Percentiles rank a stretch among this genome's conserved stretches.
phyloP scores from a whole-genome alignment of 2,888 invertebrate genomes.

The Mallateleia sp. region DNA sequence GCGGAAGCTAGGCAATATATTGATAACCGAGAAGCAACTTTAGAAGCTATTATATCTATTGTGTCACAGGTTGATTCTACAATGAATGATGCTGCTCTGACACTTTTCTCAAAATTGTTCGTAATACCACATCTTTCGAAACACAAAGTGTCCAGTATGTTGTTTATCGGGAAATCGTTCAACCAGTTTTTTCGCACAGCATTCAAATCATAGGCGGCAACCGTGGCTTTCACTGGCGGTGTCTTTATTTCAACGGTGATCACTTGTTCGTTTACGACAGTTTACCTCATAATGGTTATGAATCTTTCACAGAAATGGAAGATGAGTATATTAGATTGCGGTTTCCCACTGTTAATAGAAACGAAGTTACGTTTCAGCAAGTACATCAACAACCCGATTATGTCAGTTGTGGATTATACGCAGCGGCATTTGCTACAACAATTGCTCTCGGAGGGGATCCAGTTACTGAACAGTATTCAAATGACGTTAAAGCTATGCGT shows the following conservation, averaged over 20 bases:
- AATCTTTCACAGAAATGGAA: neutral
- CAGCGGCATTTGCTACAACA: slow-evolving; percentile 69
- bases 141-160: slow-evolving; percentile 1
- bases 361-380: neutral
- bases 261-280: neutral
- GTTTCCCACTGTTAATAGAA: neutral
- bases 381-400: neutral
- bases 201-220: neutral
- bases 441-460: slow-evolving; percentile 61
- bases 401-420: slow-evolving; percentile 1
- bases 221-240: neutral
- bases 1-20: neutral
- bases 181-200: neutral
- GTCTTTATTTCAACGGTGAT: neutral
- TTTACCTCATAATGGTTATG: neutral
- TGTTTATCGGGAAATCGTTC: neutral
- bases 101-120: neutral
- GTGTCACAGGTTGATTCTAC: neutral
- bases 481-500: neutral
- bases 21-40: neutral
- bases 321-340: slow-evolving; percentile 14
- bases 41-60: neutral
- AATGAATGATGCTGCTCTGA: neutral
- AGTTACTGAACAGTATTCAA: neutral
- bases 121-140: neutral